Base-by-base conservation (phyloP, 2,888 invertebrate genomes). In the Teleogryllus oceanicus region DNA sequence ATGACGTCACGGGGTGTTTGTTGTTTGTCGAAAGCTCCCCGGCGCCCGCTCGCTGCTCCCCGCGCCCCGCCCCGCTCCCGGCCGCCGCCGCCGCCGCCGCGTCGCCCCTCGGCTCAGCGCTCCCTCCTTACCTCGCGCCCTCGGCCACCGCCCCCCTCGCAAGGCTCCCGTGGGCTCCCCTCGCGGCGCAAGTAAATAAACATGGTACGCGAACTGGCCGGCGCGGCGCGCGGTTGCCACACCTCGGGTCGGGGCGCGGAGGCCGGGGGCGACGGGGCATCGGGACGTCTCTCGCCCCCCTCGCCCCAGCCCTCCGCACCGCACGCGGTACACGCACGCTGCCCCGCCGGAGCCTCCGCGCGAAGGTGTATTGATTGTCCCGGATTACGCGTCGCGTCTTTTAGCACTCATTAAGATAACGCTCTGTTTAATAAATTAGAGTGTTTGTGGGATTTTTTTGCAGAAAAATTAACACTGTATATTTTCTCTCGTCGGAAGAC, bases 21-120 rank as follows among this genome's bases (percentile, higher is more conserved):
- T 80, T 80, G 80, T 80, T 80, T 80, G 80, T 80, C 80, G 78
- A 78, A 75, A 80, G 75, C 51, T 51, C 50, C 76, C 49, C 11
- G 76, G 24, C 79, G 62, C 62, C 62, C 62, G 62, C 62, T n/a
- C 62, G 13, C 62, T 8, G 21, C 51, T 75, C 76, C 74, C 75
- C 77, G 75, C 24, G 24, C 80, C 78, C 74, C 18, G 24, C 74
- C 12, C 62, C 8, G 62, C 49, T 77, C 21, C 21, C 1, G 0
- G 8, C 49, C 49, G 20, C 77, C 50, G 1, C 79, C 21, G 50
- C 37, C 37, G 37, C 37, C 37, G 37, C 37, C 37, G 49, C 74
- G 74, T 37, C 50, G 76, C 75, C 50, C n/a, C 74, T 37, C 49
- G 75, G 75, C 50, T 78, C n/a, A 10, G 12, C 77, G 50, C 50